Conservation (phyloP, 1,140 invertebrate species). For the Drosophila baimaii region DNA sequence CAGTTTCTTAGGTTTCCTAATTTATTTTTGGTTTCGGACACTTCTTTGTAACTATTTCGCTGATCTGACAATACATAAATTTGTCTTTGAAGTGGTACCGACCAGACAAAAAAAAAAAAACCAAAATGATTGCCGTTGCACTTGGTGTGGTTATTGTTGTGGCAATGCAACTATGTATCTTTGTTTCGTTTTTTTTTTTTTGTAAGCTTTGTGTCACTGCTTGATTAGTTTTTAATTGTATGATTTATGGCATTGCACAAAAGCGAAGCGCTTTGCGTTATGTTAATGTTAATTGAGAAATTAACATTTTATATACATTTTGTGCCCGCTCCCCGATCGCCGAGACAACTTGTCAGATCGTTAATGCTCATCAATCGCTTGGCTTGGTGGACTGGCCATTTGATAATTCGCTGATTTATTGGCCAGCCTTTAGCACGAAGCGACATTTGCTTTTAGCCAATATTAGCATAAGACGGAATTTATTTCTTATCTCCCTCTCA, state of each 20-base stretch:
- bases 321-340: slow-evolving; percentile 20
- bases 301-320: slow-evolving; percentile 64
- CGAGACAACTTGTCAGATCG: slow-evolving; percentile 52
- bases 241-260: slow-evolving; percentile 80
- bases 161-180: slow-evolving; percentile 52
- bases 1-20: slow-evolving; percentile 54
- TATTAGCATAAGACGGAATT: slow-evolving; percentile 75
- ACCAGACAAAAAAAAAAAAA: slow-evolving; percentile 36
- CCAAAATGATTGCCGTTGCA: slow-evolving; percentile 49
- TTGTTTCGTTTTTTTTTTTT: slow-evolving; percentile 37
- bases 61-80: slow-evolving; percentile 78
- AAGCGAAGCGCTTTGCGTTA: slow-evolving; percentile 59
- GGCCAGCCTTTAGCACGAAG: slow-evolving; percentile 66
- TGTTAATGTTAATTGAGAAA: slow-evolving; percentile 80
- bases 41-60: slow-evolving; percentile 47
- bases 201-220: slow-evolving; percentile 73
- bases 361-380: slow-evolving; percentile 74
- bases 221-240: slow-evolving; percentile 82
- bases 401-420: slow-evolving; percentile 79
- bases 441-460: slow-evolving; percentile 80
- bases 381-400: slow-evolving; percentile 50
- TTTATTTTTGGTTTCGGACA: slow-evolving; percentile 14
- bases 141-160: slow-evolving; percentile 25
- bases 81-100: slow-evolving; percentile 77
- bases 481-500: slow-evolving; percentile 41